Evolutionary conservation across 2,888 invertebrate species (phyloP), one percentile per base, ranked within the genome.

Genomic region (Muscina levida): DNA sequence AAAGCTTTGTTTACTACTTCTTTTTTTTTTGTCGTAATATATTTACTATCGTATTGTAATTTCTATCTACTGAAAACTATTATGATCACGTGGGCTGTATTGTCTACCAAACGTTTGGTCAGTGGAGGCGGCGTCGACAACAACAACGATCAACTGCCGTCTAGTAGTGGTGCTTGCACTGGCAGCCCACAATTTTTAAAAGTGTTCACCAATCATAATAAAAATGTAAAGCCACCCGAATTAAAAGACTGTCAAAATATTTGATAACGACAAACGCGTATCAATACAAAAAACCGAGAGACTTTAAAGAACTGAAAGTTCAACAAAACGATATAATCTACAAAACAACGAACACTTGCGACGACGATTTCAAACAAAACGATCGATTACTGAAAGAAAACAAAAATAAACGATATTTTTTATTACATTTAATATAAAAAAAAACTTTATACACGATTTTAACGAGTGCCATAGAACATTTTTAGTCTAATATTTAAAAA

Each of bases 181-280:
- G 59, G 59, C 15, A 39, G 11, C 11, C 26, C 42, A 42, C 71
- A 72, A 72, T 39, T 51, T 67, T 42, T 42, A 67, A 81, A 81
- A 78, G 81, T 81, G 77, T 81, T 81, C 81, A 75, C 78, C 62
- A 81, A 81, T 75, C 78, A 81, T 59, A 81, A 81, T 48, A 81
- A 75, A 78, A 24, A 62, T 67, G 51, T 81, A 65, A 78, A 81
- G 68, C 81, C 77, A 72, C 81, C 81, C 68, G 81, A 81, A 80
- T n/a, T 24, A 24, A 71, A 75, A 78, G 81, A 78, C 74, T 75
- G 72, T 72, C 44, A 68, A 81, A 67, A 72, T 74, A 81, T 72
- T 67, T 81, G 68, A 81, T 77, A 67, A 62, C 44, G 37, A 56
- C 13, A 53, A 66, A 71, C 37, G n/a, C 53, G 22, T 48, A 66